Conservation (phyloP, 1,140 invertebrate species). For the Neodiprion pinetum region DNA sequence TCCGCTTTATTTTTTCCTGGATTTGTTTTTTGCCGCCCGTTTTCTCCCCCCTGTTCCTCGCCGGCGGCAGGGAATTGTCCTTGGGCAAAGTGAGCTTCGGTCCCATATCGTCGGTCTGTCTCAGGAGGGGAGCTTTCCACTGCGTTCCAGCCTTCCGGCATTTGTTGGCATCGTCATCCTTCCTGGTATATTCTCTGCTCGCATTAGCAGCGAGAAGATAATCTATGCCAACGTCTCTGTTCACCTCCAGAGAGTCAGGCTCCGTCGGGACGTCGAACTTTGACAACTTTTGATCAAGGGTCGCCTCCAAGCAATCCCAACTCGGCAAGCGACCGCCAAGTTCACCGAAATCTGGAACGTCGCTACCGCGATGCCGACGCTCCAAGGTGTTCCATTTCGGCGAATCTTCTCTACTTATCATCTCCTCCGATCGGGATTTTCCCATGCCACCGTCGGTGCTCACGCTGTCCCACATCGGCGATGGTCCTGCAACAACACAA, state of each 20-base stretch:
- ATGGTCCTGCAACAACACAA: constrained; percentile 24
- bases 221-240: constrained; percentile 28
- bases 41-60: neutral
- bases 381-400: constrained; percentile 40
- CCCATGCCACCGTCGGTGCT: constrained; percentile 35
- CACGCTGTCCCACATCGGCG: constrained; percentile 36
- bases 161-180: neutral
- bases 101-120: neutral
- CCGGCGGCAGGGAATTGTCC: neutral
- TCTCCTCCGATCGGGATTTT: constrained; percentile 38
- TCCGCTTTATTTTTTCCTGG: neutral
- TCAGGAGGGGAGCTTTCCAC: neutral
- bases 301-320: constrained; percentile 44
- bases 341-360: constrained; percentile 16
- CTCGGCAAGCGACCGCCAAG: constrained; percentile 37
- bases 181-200: constrained; percentile 22
- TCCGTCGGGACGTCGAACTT: constrained; percentile 28
- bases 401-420: constrained; percentile 43
- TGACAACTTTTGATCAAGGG: constrained; percentile 42
- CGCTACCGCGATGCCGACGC: constrained; percentile 27
- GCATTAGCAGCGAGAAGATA: constrained; percentile 28
- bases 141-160: neutral
- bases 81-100: neutral
- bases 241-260: constrained; percentile 16
- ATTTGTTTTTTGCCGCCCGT: neutral